Evolutionary conservation across 2,797 vertebrate genomes (phyloP).

Genomic region (Myoxocephalus aenaeus): DNA sequence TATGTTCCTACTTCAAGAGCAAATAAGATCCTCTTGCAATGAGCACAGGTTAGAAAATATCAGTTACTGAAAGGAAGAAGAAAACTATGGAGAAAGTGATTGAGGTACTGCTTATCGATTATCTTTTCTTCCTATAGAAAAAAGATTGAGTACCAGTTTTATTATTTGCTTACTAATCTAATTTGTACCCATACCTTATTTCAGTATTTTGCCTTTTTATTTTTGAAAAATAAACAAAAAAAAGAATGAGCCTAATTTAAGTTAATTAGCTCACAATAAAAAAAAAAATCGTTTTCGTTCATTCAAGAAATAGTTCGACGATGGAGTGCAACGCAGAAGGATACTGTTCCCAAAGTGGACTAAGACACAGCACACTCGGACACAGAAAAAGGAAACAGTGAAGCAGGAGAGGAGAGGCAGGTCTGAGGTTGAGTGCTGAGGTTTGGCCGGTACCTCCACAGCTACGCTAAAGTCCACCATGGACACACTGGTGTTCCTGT

Average conservation of each 20-base stretch:
- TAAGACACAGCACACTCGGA: constrained; percentile 61
- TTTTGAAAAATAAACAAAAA: background rate
- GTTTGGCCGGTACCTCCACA: constrained; percentile 91
- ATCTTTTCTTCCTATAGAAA: background rate
- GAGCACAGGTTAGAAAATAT: background rate
- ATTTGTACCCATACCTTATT: background rate
- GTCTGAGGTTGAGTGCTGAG: constrained; percentile 68
- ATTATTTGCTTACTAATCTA: background rate
- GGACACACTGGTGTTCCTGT: constrained; percentile 98
- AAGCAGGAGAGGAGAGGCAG: constrained; percentile 71
- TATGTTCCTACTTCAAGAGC: background rate
- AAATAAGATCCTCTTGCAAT: background rate
- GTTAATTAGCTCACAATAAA: background rate
- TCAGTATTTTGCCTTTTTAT: background rate
- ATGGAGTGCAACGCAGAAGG: constrained; percentile 49
- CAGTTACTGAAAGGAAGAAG: background rate
- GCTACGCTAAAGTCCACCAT: constrained; percentile 99
- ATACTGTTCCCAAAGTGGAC: constrained; percentile 71
- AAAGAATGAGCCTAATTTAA: background rate
- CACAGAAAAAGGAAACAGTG: constrained; percentile 62
- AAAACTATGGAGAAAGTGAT: background rate
- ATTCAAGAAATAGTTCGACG: background rate
- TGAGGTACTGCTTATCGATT: background rate
- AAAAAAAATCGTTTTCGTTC: too few species aligned
- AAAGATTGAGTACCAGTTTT: background rate